These are phyloP conservation scores for Varanus salvator DNA, from an alignment of 2,113 vertebrate genomes.

Conservation along the genomic window DNA sequence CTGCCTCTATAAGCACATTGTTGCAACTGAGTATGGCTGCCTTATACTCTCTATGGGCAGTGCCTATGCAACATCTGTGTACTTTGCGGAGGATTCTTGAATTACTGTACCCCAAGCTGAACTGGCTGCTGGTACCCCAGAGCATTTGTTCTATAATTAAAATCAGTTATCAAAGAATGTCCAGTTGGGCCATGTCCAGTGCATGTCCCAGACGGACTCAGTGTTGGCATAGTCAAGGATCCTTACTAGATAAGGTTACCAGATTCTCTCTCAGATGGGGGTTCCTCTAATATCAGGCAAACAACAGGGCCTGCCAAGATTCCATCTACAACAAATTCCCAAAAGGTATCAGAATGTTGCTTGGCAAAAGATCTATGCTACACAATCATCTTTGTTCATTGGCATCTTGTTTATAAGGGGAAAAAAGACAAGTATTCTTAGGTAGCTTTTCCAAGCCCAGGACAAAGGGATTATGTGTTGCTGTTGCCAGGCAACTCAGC, in stretches of 20 bases:
- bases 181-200: neutral
- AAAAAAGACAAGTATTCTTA: neutral
- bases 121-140: neutral
- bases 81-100: neutral
- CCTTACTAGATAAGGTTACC: neutral
- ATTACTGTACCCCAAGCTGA: constrained; percentile 6
- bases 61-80: neutral
- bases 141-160: neutral
- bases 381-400: neutral
- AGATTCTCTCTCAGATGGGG: neutral
- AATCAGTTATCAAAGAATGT: neutral
- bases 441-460: neutral
- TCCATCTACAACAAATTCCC: neutral
- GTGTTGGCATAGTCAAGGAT: neutral
- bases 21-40: neutral
- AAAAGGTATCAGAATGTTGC: neutral
- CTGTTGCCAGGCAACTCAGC: neutral
- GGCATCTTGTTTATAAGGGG: neutral
- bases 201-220: neutral
- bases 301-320: neutral
- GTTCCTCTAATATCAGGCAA: neutral
- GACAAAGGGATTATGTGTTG: neutral
- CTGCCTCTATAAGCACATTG: neutral
- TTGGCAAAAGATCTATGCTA: neutral
- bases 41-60: neutral